Conservation (phyloP, 2,113 vertebrate genomes). For the Forbesichthys papilliferus region DNA sequence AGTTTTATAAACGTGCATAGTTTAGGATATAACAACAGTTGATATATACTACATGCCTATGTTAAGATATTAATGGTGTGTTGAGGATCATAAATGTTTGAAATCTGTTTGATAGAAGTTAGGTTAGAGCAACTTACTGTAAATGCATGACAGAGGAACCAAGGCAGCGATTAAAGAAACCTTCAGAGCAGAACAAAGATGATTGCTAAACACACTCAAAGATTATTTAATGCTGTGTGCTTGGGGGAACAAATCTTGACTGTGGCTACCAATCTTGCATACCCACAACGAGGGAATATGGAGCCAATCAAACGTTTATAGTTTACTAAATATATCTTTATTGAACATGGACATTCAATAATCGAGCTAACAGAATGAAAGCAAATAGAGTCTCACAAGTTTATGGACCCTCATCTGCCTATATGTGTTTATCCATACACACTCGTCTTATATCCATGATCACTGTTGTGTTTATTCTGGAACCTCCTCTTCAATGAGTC, state of each 20-base stretch:
- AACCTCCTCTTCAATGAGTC: constrained; percentile 56
- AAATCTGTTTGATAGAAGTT: too few relatives aligned
- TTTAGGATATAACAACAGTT: too few relatives aligned
- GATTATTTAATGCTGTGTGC: constrained; percentile 60
- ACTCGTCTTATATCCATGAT: constrained; percentile 10
- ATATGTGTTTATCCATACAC: neutral
- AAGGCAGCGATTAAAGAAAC: constrained; percentile 35
- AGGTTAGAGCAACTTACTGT: neutral
- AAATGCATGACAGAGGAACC: constrained; percentile 44
- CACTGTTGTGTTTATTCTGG: constrained; percentile 50
- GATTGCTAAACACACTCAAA: constrained; percentile 53
- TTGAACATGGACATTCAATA: constrained; percentile 57
- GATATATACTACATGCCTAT: too few relatives aligned
- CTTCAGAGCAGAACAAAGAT: constrained; percentile 63
- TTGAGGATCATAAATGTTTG: too few relatives aligned
- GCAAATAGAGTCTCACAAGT: neutral
- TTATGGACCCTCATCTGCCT: neutral
- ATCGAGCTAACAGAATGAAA: constrained; percentile 27
- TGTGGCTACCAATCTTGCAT: constrained; percentile 56
- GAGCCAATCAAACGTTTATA: constrained; percentile 21
- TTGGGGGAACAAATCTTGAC: constrained; percentile 51
- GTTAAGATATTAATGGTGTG: too few relatives aligned
- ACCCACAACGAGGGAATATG: constrained; percentile 41
- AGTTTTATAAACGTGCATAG: too few relatives aligned
- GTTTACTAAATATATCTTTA: constrained; percentile 39